Evolutionary conservation across 92 coral and sea anemone genomes (phyloP).

Genomic region (Heliopora coerulea): DNA sequence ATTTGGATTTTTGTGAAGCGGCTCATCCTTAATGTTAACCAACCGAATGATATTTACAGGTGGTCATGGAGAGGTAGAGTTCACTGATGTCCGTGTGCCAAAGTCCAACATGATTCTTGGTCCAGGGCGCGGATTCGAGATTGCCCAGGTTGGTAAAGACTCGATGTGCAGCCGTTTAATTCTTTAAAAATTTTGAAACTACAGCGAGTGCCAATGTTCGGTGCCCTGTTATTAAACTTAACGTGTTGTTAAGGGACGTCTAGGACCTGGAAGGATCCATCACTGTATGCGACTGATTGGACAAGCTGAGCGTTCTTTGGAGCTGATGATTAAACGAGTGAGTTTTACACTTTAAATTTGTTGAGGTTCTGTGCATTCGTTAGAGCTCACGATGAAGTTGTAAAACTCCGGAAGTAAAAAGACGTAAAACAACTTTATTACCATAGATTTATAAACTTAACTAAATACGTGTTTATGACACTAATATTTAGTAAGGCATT

Average conservation of each 20-base stretch:
- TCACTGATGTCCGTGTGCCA: constrained; percentile 83
- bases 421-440: too few species aligned
- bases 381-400: too few species aligned
- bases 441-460: too few species aligned
- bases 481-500: too few species aligned
- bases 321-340: constrained; percentile 84
- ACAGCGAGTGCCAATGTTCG: too few species aligned
- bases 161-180: too few species aligned
- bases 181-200: too few species aligned
- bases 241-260: constrained; percentile 70
- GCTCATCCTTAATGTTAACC: too few species aligned
- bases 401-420: too few species aligned
- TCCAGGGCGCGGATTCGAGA: constrained; percentile 95
- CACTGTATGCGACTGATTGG: constrained; percentile 96
- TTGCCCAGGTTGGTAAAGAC: constrained; percentile 76
- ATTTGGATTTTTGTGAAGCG: too few species aligned
- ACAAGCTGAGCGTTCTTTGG: constrained; percentile 81
- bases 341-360: constrained; percentile 14
- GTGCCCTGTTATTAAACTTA: too few species aligned
- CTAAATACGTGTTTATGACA: too few species aligned
- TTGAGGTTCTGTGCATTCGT: background rate
- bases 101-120: constrained; percentile 89
- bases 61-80: constrained; percentile 88
- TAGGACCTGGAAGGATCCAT: constrained; percentile 97
- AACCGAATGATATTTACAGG: constrained; percentile 53